Base-by-base conservation (phyloP, 2,113 vertebrate species). In the Crypturellus undulatus region DNA sequence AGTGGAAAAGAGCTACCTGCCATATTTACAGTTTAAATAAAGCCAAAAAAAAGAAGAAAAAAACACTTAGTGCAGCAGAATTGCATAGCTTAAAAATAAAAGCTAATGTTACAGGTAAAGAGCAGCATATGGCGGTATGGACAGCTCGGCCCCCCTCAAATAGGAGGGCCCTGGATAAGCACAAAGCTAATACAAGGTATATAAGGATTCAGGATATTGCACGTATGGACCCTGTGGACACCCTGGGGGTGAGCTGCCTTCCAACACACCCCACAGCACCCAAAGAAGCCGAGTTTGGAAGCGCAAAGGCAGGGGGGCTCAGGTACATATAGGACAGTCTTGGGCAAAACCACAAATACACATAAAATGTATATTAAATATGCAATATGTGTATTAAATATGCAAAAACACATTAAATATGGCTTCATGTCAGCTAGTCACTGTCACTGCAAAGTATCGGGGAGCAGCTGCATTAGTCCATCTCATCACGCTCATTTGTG, bases 171-270 rank as follows among this genome's bases (percentile, higher is more conserved):
- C 24, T 52, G 0, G 52, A 1, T 24, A 40, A 59, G 51, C 38
- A 42, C 40, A 63, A 67, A 91, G 9, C 28, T 9, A 67, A 1
- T 8, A n/a, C 1, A 47, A 85, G 1, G 6, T 56, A 19, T 10
- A 14, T 11, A 52, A 60, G 3, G 4, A 68, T 59, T n/a, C 4
- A n/a, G 40, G 18, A 38, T 62, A n/a, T 15, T 10, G 40, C 12
- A 3, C 22, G 21, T 10, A 49, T 10, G 20, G 49, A 49, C 49
- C 21, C 49, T 24, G 49, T 11, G 10, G 3, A 26, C 25, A 10
- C 1, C 5, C 18, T n/a, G 19, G 16, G 1, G 1, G 1, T 6
- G 1, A 16, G 64, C 26, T n/a, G 65, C 34, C 32, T 38, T n/a
- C 14, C 42, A 43, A 28, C 52, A 62, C 45, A 4, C 4, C 47